phyloP scores from a whole-genome alignment of 2,113 vertebrate genomes.

The Mastomys coucha region DNA sequence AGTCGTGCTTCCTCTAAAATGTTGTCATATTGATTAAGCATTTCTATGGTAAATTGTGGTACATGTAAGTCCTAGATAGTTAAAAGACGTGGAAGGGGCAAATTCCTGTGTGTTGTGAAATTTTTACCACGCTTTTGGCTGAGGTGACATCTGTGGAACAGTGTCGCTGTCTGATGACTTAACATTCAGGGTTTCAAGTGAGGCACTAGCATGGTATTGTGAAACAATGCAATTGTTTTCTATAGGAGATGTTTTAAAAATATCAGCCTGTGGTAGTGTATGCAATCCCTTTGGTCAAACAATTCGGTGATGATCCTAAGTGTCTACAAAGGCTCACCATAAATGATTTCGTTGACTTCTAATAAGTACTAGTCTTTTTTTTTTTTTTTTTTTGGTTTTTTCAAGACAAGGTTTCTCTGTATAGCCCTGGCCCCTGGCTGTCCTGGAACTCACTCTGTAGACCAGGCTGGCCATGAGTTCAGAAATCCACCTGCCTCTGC shows the following conservation, averaged over 20 bases:
- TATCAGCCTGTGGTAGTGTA: not conserved
- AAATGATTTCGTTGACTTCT: not conserved
- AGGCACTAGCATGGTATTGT: not conserved
- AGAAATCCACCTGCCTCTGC: too few relatives aligned
- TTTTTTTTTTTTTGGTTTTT: too few relatives aligned
- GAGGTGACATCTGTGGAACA: not conserved
- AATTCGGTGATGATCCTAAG: not conserved
- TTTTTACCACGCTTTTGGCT: not conserved
- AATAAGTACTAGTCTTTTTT: not conserved
- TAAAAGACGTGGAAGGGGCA: not conserved
- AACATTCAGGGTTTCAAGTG: not conserved
- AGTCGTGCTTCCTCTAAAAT: not conserved
- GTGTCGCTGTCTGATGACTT: not conserved
- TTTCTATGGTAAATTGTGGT: not conserved
- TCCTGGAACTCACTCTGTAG: too few relatives aligned
- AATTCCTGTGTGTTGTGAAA: not conserved
- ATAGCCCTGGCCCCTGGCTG: too few relatives aligned
- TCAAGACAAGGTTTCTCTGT: too few relatives aligned
- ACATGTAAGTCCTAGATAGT: slow-evolving; percentile 30
- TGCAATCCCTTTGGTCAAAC: not conserved
- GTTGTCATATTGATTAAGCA: not conserved
- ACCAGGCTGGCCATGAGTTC: too few relatives aligned
- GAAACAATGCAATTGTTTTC: slow-evolving; percentile 1
- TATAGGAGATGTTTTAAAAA: not conserved
- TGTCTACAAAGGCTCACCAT: not conserved